Evolutionary conservation across 2,797 vertebrate genomes (phyloP).

Genomic region (Pipistrellus kuhlii): DNA sequence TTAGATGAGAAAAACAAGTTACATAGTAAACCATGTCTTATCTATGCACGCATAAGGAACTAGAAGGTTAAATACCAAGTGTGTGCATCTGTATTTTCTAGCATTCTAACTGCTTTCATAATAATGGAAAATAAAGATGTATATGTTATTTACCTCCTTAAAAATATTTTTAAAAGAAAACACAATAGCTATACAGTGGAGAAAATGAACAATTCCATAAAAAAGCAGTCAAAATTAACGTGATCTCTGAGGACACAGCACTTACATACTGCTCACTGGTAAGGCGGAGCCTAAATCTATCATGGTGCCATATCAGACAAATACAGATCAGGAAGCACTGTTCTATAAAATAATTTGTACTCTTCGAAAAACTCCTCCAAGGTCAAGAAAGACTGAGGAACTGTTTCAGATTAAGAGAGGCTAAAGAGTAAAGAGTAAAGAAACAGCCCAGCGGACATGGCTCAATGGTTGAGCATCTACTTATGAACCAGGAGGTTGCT

Average conservation of each 20-base stretch:
- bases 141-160: background rate
- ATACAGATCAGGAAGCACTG: background rate
- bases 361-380: background rate
- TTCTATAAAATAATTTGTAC: background rate
- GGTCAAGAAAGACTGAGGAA: background rate
- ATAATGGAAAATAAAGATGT: slow-evolving; percentile 28
- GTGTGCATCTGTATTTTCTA: background rate
- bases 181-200: background rate
- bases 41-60: background rate
- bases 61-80: background rate
- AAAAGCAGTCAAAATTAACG: background rate
- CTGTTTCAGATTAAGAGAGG: background rate
- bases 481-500: no score
- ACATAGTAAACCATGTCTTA: background rate
- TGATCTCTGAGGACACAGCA: background rate
- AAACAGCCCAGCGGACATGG: no score
- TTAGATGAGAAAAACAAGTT: background rate
- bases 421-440: background rate
- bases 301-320: background rate
- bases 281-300: background rate
- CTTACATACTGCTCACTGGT: background rate
- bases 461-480: no score
- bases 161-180: slow-evolving; percentile 24
- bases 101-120: background rate
- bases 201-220: background rate